Percentiles rank a stretch among this genome's conserved stretches.
Conservation (phyloP, 2,113 vertebrate species). For the Macrotus californicus region DNA sequence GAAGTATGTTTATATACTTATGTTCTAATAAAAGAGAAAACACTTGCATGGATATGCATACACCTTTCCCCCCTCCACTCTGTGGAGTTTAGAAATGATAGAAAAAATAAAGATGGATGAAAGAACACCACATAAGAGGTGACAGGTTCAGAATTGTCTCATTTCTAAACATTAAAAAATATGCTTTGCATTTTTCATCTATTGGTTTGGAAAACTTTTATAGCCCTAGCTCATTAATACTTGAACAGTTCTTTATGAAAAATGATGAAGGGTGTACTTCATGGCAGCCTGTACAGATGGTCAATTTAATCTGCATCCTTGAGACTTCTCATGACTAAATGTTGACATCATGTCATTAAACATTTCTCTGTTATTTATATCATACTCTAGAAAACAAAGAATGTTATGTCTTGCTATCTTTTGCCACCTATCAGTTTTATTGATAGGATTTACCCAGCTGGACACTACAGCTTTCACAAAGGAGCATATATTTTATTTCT, state of each 20-base stretch:
- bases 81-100: neutral
- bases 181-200: constrained; percentile 34
- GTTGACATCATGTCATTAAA: constrained; percentile 45
- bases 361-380: constrained; percentile 50
- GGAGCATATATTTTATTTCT: neutral
- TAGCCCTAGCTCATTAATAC: constrained; percentile 48
- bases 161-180: constrained; percentile 32
- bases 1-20: neutral
- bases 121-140: neutral
- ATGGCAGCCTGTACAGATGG: constrained; percentile 60
- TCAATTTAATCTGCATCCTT: constrained; percentile 56
- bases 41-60: neutral
- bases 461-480: constrained; percentile 26
- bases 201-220: constrained; percentile 42
- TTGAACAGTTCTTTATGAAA: constrained; percentile 55
- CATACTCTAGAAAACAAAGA: constrained; percentile 55
- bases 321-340: constrained; percentile 43
- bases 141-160: neutral
- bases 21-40: neutral
- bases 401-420: neutral
- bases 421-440: neutral
- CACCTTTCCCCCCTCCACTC: neutral
- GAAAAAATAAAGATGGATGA: constrained; percentile 6
- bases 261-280: neutral
- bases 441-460: constrained; percentile 31